phyloP scores from a whole-genome alignment of 2,113 vertebrate species.

The Gnathonemus longibarbis region DNA sequence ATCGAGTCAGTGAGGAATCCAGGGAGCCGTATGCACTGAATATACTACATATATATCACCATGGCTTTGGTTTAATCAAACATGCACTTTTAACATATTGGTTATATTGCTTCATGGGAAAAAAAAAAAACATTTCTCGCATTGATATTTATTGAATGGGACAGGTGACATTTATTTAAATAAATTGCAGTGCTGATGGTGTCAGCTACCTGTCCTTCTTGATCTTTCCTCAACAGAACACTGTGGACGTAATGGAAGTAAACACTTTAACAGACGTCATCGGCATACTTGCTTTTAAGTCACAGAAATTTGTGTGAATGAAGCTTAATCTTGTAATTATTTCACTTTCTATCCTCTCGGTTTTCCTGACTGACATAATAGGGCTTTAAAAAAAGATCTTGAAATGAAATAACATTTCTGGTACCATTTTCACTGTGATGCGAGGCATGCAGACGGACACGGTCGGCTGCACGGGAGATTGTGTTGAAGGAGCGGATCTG shows the following conservation, averaged over 20 bases:
- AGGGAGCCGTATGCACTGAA: neutral
- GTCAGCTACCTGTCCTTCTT: neutral
- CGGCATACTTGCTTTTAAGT: neutral
- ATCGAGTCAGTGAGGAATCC: neutral
- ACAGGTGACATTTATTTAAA: neutral
- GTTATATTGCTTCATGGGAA: neutral
- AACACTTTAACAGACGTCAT: neutral
- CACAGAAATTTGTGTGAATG: neutral
- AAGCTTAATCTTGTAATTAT: neutral
- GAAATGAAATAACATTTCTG: slow-evolving; percentile 34
- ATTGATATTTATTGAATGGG: slow-evolving; percentile 9
- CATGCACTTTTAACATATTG: slow-evolving; percentile 24
- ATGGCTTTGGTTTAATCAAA: slow-evolving; percentile 6
- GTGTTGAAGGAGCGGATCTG: slow-evolving; percentile 23
- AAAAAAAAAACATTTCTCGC: neutral
- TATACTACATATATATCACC: neutral
- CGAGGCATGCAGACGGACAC: slow-evolving; percentile 11
- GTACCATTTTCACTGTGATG: slow-evolving; percentile 53
- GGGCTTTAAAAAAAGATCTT: slow-evolving; percentile 28
- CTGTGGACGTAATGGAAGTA: neutral
- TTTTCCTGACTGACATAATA: neutral
- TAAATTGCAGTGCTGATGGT: slow-evolving; percentile 6
- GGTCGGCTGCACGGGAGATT: slow-evolving; percentile 17
- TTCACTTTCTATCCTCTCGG: neutral
- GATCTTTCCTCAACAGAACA: neutral